A percentile compares a stretch with the other conserved stretches of the same genome.
These are phyloP conservation scores for Asteroscopus sphinx DNA, from an alignment of 2,888 invertebrate genomes.

Conservation along the genomic window DNA sequence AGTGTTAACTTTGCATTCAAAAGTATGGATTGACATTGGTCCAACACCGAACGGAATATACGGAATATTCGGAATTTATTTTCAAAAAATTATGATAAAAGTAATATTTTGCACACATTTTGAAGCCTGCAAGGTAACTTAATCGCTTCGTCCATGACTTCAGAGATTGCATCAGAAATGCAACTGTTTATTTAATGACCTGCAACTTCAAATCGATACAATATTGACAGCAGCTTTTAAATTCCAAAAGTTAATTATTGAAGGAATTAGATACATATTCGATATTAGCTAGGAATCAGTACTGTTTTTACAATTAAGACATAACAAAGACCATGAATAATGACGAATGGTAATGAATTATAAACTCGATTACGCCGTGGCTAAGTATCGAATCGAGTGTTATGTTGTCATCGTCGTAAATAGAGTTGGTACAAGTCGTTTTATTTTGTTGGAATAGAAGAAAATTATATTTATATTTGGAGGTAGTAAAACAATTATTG, in stretches of 20 bases:
- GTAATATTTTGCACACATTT: conserved; percentile 8
- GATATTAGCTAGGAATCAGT: conserved; percentile 8
- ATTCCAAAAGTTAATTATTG: background rate
- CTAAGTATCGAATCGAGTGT: conserved; percentile 18
- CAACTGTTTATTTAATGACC: background rate
- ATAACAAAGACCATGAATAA: conserved; percentile 32
- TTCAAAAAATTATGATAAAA: no score
- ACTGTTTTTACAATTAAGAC: conserved; percentile 22
- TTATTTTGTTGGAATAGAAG: conserved; percentile 38
- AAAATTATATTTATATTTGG: conserved; percentile 33
- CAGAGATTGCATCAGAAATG: conserved; percentile 3
- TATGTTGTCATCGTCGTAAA: conserved; percentile 43
- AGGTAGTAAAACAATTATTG: conserved; percentile 65
- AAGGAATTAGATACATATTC: background rate
- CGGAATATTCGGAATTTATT: no score
- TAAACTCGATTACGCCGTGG: conserved; percentile 32
- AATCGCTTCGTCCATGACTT: conserved; percentile 3
- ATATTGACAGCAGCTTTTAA: background rate
- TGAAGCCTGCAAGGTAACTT: background rate
- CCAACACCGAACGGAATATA: no score
- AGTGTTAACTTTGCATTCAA: no score
- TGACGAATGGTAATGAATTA: conserved; percentile 35
- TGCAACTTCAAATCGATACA: background rate
- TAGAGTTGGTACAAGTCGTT: conserved; percentile 18
- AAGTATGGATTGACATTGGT: no score